phyloP scores from a whole-genome alignment of 2,888 invertebrate species.

The Seira sanloemensis region DNA sequence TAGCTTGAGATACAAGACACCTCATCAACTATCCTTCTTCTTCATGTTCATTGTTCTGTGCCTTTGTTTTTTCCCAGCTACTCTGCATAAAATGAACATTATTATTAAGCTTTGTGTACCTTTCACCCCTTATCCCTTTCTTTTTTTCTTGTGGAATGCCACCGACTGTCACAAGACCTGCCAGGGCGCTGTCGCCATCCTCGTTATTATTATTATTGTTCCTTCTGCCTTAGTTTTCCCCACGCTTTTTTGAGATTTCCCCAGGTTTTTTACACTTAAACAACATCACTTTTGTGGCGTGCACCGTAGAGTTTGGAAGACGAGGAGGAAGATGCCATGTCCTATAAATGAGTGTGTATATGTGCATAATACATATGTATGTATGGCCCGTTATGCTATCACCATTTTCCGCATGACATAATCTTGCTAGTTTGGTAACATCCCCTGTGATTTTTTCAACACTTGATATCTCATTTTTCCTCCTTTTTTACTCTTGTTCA shows the following conservation, averaged over 20 bases:
- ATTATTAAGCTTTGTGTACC: slow-evolving; percentile 18
- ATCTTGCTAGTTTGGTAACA: slow-evolving; percentile 58
- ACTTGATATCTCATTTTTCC: slow-evolving; percentile 65
- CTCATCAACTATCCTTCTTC: slow-evolving; percentile 43
- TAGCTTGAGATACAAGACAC: slow-evolving; percentile 54
- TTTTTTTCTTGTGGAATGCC: too few relatives aligned
- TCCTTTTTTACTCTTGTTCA: slow-evolving; percentile 47
- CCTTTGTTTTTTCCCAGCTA: slow-evolving; percentile 19
- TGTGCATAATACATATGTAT: background rate
- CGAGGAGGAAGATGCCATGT: background rate
- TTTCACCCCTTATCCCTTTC: slow-evolving; percentile 5
- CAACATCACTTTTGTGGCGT: slow-evolving; percentile 15
- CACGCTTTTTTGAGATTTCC: slow-evolving; percentile 52
- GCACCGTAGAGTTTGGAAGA: background rate
- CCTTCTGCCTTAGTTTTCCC: background rate
- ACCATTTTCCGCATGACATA: slow-evolving; percentile 65
- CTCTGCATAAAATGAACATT: slow-evolving; percentile 52
- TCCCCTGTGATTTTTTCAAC: slow-evolving; percentile 64
- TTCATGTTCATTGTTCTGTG: slow-evolving; percentile 33
- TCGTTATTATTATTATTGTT: slow-evolving; percentile 55
- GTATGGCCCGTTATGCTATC: slow-evolving; percentile 36
- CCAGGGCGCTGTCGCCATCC: background rate
- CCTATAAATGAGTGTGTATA: background rate
- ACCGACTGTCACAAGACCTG: background rate
- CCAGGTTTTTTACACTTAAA: slow-evolving; percentile 52